These are phyloP conservation scores for Tautogolabrus adspersus DNA, from an alignment of 2,113 vertebrate genomes.

Conservation along the genomic window DNA sequence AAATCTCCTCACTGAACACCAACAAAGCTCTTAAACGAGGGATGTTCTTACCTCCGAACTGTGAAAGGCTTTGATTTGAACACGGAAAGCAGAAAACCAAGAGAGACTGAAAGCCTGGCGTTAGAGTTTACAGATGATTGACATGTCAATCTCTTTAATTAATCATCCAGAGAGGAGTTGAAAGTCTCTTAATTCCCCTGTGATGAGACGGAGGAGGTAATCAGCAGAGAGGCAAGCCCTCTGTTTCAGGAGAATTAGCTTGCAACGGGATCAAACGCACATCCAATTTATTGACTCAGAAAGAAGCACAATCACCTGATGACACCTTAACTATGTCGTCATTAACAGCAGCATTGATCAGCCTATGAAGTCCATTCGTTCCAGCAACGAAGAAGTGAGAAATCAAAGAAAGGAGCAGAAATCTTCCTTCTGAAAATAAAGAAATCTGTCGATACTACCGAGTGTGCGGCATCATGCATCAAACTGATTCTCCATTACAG, in stretches of 20 bases:
- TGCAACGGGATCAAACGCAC: constrained; percentile 10
- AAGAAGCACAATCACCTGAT: constrained; percentile 28
- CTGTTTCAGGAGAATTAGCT: constrained; percentile 26
- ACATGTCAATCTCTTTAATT: constrained; percentile 13
- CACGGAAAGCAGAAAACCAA: too few species aligned
- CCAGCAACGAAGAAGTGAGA: not conserved
- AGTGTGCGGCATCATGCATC: not conserved
- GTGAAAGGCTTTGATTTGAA: constrained; percentile 10
- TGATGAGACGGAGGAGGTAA: constrained; percentile 8
- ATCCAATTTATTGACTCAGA: constrained; percentile 27
- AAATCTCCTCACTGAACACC: constrained; percentile 25
- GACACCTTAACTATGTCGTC: constrained; percentile 4
- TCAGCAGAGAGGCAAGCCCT: not conserved
- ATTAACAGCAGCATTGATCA: constrained; percentile 39
- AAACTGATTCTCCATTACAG: not conserved
- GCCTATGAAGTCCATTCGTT: constrained; percentile 16
- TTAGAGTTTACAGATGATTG: constrained; percentile 15
- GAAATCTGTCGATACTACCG: too few species aligned
- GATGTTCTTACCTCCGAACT: constrained; percentile 7
- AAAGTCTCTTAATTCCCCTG: not conserved
- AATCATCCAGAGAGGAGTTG: not conserved
- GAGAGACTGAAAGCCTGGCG: not conserved
- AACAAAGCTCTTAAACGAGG: constrained; percentile 18
- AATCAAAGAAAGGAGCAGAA: not conserved
- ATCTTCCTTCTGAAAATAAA: not conserved